Conservation (phyloP, 1,140 invertebrate species). For the Cepaea nemoralis region DNA sequence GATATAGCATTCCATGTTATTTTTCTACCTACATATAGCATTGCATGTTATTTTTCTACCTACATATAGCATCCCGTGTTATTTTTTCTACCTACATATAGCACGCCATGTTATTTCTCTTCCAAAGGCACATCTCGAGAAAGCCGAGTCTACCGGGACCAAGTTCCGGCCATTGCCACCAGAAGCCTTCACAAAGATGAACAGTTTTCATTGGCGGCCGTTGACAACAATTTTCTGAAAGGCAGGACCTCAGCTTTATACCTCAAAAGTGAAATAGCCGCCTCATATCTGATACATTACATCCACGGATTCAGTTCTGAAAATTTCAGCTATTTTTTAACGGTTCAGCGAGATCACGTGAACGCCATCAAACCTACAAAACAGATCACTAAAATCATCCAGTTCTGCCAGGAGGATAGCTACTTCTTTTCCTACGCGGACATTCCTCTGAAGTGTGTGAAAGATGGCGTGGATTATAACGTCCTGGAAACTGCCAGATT, state of each 20-base stretch:
- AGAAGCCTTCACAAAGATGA: constrained; percentile 48
- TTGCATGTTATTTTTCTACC: no score
- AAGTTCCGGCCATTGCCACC: constrained; percentile 54
- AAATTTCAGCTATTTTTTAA: constrained; percentile 95
- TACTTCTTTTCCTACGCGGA: constrained; percentile 93
- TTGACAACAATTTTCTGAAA: constrained; percentile 47
- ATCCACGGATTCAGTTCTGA: constrained; percentile 94
- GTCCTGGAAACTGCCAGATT: constrained; percentile 92
- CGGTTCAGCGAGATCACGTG: constrained; percentile 82
- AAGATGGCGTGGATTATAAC: constrained; percentile 82
- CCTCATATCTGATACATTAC: constrained; percentile 82
- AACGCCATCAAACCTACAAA: constrained; percentile 77
- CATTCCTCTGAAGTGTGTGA: constrained; percentile 93
- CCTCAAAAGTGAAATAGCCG: constrained; percentile 53
- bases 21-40: no score
- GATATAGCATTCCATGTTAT: no score
- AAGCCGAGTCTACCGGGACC: constrained; percentile 43
- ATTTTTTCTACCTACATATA: no score
- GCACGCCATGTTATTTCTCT: no score
- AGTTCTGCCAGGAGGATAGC: constrained; percentile 94
- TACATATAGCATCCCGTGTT: no score
- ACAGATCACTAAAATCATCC: constrained; percentile 92
- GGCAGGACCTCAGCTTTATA: constrained; percentile 52
- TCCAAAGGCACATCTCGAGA: constrained; percentile 10
- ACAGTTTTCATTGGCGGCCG: constrained; percentile 49